Percentiles rank a stretch among this genome's conserved stretches.
These are phyloP conservation scores for Cyanoramphus novaezelandiae DNA, from an alignment of 2,113 vertebrate genomes.

Conservation along the genomic window DNA sequence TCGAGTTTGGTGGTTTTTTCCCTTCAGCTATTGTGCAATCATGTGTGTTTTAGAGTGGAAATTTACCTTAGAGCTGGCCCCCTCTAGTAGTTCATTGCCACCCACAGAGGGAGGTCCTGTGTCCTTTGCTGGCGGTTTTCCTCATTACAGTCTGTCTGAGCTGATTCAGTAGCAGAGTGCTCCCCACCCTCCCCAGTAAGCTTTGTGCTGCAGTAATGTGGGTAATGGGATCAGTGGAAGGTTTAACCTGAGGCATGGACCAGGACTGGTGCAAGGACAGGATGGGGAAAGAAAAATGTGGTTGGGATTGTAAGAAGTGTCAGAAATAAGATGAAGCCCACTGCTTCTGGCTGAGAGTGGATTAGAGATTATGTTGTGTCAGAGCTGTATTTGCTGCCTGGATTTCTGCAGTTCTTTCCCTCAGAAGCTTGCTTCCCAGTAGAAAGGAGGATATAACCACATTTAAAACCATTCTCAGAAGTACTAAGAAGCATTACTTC, in stretches of 20 bases:
- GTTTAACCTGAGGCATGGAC: background rate
- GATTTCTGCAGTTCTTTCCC: background rate
- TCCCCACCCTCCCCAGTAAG: background rate
- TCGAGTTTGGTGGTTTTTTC: rapidly evolving
- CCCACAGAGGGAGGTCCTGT: background rate
- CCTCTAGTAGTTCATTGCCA: background rate
- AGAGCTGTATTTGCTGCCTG: background rate
- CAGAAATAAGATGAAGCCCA: background rate
- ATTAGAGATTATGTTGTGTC: background rate
- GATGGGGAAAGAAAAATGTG: background rate
- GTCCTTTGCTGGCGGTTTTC: background rate
- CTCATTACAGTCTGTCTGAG: background rate
- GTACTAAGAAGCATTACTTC: background rate
- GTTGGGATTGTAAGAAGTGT: background rate
- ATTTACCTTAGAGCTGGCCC: background rate
- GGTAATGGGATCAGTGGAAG: background rate
- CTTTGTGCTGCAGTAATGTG: background rate
- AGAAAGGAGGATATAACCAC: background rate
- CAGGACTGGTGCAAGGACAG: background rate
- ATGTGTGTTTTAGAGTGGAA: background rate
- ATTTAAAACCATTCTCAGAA: background rate
- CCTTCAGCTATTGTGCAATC: background rate
- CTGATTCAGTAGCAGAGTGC: background rate
- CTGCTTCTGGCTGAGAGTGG: background rate
- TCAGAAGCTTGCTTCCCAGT: background rate